Percentiles rank a stretch among this genome's conserved stretches.
These are phyloP conservation scores for Percopsis transmontana DNA, from an alignment of 2,113 vertebrate species.

Conservation along the genomic window DNA sequence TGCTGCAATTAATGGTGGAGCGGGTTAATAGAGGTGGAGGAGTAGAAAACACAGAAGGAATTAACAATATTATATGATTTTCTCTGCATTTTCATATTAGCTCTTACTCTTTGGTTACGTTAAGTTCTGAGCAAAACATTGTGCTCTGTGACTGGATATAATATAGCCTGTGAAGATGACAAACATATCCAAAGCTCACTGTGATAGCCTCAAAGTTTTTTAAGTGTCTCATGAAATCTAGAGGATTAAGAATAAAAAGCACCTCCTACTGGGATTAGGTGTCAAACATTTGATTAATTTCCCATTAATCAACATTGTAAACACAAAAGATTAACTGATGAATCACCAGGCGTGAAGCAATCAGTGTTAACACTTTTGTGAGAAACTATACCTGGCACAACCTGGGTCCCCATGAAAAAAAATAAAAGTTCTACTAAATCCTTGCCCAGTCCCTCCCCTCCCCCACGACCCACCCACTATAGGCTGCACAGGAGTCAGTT, in stretches of 20 bases:
- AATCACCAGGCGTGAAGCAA: no score
- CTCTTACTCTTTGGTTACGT: background rate
- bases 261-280: no score
- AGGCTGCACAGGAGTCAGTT: conserved; percentile 51
- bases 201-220: no score
- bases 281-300: no score
- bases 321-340: no score
- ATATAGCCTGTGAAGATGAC: no score
- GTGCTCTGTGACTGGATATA: no score
- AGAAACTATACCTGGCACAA: background rate
- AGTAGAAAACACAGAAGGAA: conserved; percentile 40
- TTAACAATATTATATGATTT: background rate
- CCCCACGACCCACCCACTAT: no score
- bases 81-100: background rate
- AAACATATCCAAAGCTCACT: no score
- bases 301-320: no score
- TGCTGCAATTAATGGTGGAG: conserved; percentile 53
- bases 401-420: background rate
- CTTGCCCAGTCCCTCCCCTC: conserved; percentile 15
- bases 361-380: background rate
- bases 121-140: background rate
- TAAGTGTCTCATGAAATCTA: no score
- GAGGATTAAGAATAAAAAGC: no score
- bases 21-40: conserved; percentile 20
- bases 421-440: background rate